Percentiles rank a stretch among this genome's conserved stretches.
Conservation (phyloP, 2,888 invertebrate species). For the Heliconius charithonia region DNA sequence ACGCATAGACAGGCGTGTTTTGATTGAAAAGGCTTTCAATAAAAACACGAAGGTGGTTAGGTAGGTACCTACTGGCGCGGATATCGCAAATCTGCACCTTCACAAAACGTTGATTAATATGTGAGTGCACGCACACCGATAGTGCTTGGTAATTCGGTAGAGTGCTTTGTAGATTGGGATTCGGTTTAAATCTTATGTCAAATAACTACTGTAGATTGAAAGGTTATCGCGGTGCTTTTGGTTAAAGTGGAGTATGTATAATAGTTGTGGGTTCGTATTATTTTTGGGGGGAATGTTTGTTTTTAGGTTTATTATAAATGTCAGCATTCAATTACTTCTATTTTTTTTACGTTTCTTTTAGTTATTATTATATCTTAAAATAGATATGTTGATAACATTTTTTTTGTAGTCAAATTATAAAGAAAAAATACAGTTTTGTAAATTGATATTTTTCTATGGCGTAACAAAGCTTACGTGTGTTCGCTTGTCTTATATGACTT, state of each 20-base stretch:
- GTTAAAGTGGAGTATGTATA: neutral
- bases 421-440: too few species aligned
- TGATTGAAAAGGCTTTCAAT: conserved; percentile 28
- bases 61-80: conserved; percentile 3
- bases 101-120: conserved; percentile 61
- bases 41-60: conserved; percentile 18
- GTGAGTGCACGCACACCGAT: conserved; percentile 61
- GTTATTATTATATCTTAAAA: too few species aligned
- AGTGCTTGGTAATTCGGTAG: conserved; percentile 65
- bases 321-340: too few species aligned
- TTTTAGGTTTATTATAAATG: too few species aligned
- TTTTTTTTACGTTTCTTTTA: too few species aligned
- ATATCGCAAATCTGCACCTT: conserved; percentile 25
- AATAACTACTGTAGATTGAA: conserved; percentile 14
- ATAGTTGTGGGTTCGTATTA: neutral
- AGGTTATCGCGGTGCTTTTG: neutral
- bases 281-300: neutral
- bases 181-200: conserved; percentile 44
- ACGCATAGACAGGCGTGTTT: conserved; percentile 5
- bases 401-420: too few species aligned
- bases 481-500: too few species aligned
- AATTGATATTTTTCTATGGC: too few species aligned
- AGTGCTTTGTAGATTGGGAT: conserved; percentile 68
- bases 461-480: too few species aligned
- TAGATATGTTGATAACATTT: too few species aligned